phyloP scores from a whole-genome alignment of 2,888 invertebrate species.

The Monochamus alternatus region DNA sequence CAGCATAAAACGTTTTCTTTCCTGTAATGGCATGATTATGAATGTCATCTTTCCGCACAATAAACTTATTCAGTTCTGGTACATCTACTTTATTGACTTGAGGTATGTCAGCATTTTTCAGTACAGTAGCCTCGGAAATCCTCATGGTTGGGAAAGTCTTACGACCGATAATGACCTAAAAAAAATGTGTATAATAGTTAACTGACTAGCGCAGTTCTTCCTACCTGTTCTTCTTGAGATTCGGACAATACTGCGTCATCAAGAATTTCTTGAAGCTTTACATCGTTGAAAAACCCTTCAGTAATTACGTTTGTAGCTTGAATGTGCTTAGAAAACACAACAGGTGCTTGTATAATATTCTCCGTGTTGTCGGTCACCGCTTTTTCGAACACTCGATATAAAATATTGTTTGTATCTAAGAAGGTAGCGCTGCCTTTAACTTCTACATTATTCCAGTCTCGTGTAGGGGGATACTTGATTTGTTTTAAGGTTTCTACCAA shows the following conservation, averaged over 20 bases:
- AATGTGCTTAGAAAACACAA: constrained; percentile 58
- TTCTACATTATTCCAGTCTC: constrained; percentile 54
- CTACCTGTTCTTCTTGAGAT: constrained; percentile 60
- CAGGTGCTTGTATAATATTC: constrained; percentile 60
- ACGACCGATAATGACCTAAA: constrained; percentile 60
- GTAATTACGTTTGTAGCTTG: constrained; percentile 56
- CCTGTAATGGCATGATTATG: constrained; percentile 57
- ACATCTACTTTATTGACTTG: constrained; percentile 58
- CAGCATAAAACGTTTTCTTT: constrained; percentile 63
- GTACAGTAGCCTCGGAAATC: constrained; percentile 42
- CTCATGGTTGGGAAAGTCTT: constrained; percentile 59
- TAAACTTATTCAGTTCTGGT: constrained; percentile 54
- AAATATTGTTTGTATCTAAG: constrained; percentile 54
- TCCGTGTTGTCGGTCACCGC: constrained; percentile 55
- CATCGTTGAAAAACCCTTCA: constrained; percentile 59
- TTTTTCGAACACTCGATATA: constrained; percentile 59
- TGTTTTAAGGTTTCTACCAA: constrained; percentile 48
- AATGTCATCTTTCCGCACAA: constrained; percentile 57
- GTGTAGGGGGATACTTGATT: constrained; percentile 53
- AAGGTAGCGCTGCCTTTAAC: constrained; percentile 58
- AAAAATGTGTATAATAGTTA: constrained; percentile 7
- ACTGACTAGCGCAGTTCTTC: neutral
- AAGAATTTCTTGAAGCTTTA: constrained; percentile 62
- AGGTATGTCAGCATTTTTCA: constrained; percentile 52
- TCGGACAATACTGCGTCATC: constrained; percentile 63